phyloP scores from a whole-genome alignment of 2,888 invertebrate species.

The Chalcosyrphus nemorum region DNA sequence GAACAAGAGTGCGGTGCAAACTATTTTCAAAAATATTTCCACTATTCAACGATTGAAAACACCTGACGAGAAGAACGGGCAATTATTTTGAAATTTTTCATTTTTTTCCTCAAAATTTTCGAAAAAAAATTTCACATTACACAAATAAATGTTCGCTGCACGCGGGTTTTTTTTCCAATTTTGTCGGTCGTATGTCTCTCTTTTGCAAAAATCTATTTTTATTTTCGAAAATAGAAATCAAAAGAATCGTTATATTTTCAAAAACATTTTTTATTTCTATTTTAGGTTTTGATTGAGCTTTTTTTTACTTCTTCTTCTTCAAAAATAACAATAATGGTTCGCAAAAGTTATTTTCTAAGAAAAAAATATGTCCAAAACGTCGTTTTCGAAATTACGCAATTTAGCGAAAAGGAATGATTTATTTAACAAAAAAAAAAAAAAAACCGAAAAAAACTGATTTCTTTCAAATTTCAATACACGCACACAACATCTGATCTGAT shows the following conservation, averaged over 20 bases:
- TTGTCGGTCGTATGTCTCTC: not conserved
- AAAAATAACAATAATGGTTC: too few species aligned
- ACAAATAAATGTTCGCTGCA: constrained; percentile 50
- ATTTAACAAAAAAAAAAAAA: not conserved
- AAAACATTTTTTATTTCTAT: constrained; percentile 52
- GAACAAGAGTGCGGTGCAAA: constrained; percentile 6
- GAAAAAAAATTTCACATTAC: constrained; percentile 32
- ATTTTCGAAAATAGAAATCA: constrained; percentile 61
- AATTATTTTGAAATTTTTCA: constrained; percentile 21
- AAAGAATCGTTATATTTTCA: constrained; percentile 52
- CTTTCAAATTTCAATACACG: constrained; percentile 13
- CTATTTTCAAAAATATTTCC: constrained; percentile 3
- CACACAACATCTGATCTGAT: constrained; percentile 20
- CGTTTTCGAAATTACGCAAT: constrained; percentile 63
- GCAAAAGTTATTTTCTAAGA: too few species aligned
- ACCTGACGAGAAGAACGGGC: constrained; percentile 50
- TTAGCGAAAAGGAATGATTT: constrained; percentile 58
- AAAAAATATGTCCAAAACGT: constrained; percentile 15
- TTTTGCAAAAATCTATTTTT: constrained; percentile 70
- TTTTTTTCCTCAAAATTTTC: constrained; percentile 14
- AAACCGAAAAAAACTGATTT: constrained; percentile 12
- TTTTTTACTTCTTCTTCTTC: too few species aligned
- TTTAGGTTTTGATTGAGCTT: constrained; percentile 35
- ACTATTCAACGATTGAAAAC: constrained; percentile 35
- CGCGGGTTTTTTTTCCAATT: constrained; percentile 41